Conservation (phyloP, 2,113 vertebrate genomes). For the Catharus bicknelli region DNA sequence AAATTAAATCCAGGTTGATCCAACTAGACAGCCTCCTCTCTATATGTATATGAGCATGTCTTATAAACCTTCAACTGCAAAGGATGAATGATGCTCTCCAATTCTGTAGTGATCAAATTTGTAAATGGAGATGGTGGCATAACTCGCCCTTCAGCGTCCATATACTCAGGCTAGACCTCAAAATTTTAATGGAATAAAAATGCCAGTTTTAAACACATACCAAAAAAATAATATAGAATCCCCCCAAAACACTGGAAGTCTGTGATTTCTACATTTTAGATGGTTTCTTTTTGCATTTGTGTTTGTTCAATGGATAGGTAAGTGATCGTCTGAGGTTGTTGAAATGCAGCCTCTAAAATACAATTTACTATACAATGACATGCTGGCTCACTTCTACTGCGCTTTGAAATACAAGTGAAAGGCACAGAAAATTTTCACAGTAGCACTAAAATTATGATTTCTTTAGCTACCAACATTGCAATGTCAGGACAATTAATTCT, state of each 20-base stretch:
- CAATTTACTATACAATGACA: neutral
- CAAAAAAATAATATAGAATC: neutral
- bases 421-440: neutral
- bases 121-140: neutral
- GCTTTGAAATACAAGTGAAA: neutral
- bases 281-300: neutral
- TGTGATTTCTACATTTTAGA: neutral
- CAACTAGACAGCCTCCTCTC: neutral
- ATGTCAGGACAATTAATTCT: neutral
- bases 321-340: neutral
- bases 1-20: neutral
- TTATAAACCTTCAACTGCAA: neutral
- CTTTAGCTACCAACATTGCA: neutral
- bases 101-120: neutral
- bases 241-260: neutral
- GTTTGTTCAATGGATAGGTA: neutral
- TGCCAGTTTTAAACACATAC: neutral
- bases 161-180: neutral
- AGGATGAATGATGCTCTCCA: neutral
- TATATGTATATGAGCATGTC: accelerated
- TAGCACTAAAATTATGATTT: neutral
- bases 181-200: neutral
- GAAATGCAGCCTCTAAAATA: neutral
- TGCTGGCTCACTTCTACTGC: neutral
- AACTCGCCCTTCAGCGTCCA: accelerated